These are phyloP conservation scores for Acyrthosiphon pisum DNA, from an alignment of 1,140 invertebrate genomes.

Conservation along the genomic window DNA sequence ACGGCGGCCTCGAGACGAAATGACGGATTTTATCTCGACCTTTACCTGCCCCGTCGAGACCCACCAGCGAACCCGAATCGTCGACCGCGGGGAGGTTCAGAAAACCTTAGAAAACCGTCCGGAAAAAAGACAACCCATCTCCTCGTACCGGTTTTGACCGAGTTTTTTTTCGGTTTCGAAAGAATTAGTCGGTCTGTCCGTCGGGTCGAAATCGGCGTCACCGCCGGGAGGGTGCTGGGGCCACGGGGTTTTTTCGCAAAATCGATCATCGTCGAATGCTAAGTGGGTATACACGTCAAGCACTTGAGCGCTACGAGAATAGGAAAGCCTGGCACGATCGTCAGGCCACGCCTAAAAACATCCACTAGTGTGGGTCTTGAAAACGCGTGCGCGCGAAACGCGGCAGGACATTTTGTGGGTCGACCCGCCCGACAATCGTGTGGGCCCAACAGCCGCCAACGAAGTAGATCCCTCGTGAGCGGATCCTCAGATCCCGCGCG, in stretches of 20 bases:
- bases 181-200: background rate
- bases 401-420: background rate
- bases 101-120: background rate
- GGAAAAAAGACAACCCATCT: background rate
- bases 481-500: background rate
- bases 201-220: background rate
- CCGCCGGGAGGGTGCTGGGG: background rate
- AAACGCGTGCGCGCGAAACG: background rate
- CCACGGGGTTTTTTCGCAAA: background rate
- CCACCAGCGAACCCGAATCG: background rate
- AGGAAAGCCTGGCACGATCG: background rate
- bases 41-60: background rate
- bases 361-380: background rate
- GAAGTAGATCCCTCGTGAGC: background rate
- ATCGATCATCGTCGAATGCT: background rate
- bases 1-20: background rate
- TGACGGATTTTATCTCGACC: background rate
- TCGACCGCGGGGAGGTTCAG: background rate
- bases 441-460: background rate
- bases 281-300: background rate
- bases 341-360: conserved; percentile 37
- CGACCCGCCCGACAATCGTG: background rate
- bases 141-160: background rate
- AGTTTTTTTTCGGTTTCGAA: background rate
- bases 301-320: background rate